Percentiles rank a stretch among this genome's conserved stretches.
These are phyloP conservation scores for Heterodera filipjevi DNA, from an alignment of 2,888 invertebrate genomes.

Conservation along the genomic window DNA sequence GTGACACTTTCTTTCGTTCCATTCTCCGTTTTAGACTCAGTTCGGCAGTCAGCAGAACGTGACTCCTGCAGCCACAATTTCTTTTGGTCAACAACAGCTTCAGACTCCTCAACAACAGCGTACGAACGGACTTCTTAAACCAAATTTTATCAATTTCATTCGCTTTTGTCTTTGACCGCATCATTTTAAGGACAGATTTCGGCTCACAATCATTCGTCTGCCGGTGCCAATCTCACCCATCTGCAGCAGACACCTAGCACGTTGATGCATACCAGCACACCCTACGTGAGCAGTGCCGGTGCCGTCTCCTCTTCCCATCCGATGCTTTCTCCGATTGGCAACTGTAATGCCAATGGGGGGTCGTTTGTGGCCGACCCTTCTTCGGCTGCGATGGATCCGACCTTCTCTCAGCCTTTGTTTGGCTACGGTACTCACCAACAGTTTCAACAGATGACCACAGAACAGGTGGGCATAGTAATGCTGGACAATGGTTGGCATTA, in stretches of 20 bases:
- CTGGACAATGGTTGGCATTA: neutral
- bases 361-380: neutral
- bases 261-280: neutral
- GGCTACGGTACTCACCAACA: neutral
- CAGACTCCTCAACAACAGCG: conserved; percentile 28
- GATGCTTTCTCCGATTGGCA: conserved; percentile 9
- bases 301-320: neutral
- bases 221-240: neutral
- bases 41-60: neutral
- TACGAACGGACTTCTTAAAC: neutral
- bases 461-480: conserved; percentile 1
- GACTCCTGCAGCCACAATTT: too few species aligned
- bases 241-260: neutral
- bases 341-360: neutral
- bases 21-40: neutral
- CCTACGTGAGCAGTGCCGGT: neutral
- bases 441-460: conserved; percentile 10
- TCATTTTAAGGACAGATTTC: neutral
- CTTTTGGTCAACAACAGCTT: conserved; percentile 34
- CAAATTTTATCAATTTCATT: too few species aligned
- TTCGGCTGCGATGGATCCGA: neutral
- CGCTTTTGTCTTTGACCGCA: neutral
- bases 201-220: neutral
- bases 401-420: neutral
- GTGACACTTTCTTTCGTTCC: neutral